These are phyloP conservation scores for Sycobia sp. DNA, from an alignment of 1,140 invertebrate species.

Conservation along the genomic window DNA sequence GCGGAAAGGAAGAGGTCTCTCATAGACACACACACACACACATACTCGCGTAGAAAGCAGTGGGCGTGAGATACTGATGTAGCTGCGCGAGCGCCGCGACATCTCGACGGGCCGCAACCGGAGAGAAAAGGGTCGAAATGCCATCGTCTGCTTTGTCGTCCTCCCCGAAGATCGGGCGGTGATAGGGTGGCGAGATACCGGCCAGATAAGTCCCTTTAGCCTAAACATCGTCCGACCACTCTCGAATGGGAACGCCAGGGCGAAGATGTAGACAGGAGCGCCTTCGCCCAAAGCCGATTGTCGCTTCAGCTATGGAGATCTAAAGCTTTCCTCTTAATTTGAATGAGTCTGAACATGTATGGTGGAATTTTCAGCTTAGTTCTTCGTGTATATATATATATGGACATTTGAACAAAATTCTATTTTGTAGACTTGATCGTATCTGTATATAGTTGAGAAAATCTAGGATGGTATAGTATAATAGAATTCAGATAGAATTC, in stretches of 20 bases:
- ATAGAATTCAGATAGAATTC: no score
- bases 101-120: slow-evolving; percentile 45
- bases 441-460: no score
- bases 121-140: slow-evolving; percentile 48
- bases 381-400: no score
- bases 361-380: no score
- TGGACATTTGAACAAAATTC: no score
- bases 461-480: no score
- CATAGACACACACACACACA: neutral
- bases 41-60: neutral
- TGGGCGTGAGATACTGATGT: neutral
- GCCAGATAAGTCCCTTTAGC: slow-evolving; percentile 50
- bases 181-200: slow-evolving; percentile 47
- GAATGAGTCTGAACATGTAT: no score
- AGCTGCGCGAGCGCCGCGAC: no score
- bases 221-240: slow-evolving; percentile 48
- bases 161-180: slow-evolving; percentile 38
- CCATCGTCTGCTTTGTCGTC: slow-evolving; percentile 5
- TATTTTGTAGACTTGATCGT: no score
- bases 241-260: slow-evolving; percentile 34
- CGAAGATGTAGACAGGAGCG: neutral
- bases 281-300: neutral
- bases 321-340: slow-evolving; percentile 4
- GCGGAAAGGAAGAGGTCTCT: no score
- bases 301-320: neutral